phyloP scores from a whole-genome alignment of 2,888 invertebrate species.

The Lepidocyrtinus sp. region DNA sequence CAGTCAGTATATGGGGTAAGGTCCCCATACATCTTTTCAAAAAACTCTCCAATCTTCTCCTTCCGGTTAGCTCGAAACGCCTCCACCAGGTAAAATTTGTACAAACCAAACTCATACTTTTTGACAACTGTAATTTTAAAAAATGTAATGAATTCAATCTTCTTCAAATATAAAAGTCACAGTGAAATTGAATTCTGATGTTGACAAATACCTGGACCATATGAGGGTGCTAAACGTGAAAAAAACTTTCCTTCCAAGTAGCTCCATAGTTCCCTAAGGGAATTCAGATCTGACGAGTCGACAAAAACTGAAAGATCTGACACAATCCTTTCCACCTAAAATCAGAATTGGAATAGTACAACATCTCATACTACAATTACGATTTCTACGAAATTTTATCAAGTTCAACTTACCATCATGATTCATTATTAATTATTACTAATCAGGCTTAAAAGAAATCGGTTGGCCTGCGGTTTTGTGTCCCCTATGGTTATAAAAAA shows the following conservation, averaged over 20 bases:
- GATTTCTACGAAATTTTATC: too few species aligned
- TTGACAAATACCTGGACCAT: slow-evolving; percentile 82
- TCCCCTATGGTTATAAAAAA: too few species aligned
- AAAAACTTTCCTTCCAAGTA: slow-evolving; percentile 92
- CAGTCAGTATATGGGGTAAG: slow-evolving; percentile 92
- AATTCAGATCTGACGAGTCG: slow-evolving; percentile 81
- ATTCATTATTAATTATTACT: too few species aligned
- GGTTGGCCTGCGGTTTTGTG: too few species aligned
- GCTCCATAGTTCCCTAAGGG: slow-evolving; percentile 89
- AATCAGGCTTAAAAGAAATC: too few species aligned
- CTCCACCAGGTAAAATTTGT: slow-evolving; percentile 90
- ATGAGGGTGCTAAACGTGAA: slow-evolving; percentile 88
- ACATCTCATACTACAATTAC: too few species aligned
- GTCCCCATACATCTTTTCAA: slow-evolving; percentile 88
- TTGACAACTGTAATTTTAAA: slow-evolving; percentile 64
- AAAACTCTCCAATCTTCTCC: slow-evolving; percentile 92
- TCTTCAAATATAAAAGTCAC: not conserved
- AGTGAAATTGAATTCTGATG: slow-evolving; percentile 19
- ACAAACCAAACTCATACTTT: slow-evolving; percentile 71
- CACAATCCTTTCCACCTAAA: slow-evolving; percentile 68
- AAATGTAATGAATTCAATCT: not conserved
- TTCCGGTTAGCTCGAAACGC: slow-evolving; percentile 85
- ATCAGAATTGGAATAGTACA: too few species aligned
- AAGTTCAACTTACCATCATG: too few species aligned
- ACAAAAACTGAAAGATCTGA: slow-evolving; percentile 69